Percentiles rank a stretch among this genome's conserved stretches.
phyloP scores from a whole-genome alignment of 1,140 invertebrate species.

The Papilio xuthus region DNA sequence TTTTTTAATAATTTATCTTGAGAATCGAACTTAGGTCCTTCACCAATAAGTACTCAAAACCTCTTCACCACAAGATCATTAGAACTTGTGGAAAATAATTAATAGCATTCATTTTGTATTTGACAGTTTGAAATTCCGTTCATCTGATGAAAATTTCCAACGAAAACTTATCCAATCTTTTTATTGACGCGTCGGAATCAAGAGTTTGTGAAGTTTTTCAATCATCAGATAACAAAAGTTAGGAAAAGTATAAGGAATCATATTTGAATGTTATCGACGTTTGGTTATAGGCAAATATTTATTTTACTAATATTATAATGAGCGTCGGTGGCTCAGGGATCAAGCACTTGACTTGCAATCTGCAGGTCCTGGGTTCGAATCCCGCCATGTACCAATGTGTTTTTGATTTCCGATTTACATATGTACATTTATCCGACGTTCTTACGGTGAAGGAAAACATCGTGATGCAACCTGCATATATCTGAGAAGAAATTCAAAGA shows the following conservation, averaged over 20 bases:
- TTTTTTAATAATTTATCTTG: too few relatives aligned
- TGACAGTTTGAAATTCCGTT: constrained; percentile 30
- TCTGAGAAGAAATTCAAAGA: too few relatives aligned
- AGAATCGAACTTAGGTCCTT: not conserved
- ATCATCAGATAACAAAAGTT: constrained; percentile 23
- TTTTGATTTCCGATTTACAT: too few relatives aligned
- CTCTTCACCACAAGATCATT: not conserved
- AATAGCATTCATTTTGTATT: not conserved
- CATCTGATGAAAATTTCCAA: constrained; percentile 11
- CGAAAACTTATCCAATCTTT: constrained; percentile 23
- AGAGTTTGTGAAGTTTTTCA: constrained; percentile 7
- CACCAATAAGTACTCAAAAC: not conserved
- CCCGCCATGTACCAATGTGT: too few relatives aligned
- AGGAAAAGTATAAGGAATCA: constrained; percentile 1
- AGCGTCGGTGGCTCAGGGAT: too few relatives aligned
- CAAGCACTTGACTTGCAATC: too few relatives aligned
- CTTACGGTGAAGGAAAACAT: too few relatives aligned
- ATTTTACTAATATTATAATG: not conserved
- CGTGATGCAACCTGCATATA: too few relatives aligned
- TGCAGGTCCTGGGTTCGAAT: too few relatives aligned
- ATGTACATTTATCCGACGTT: too few relatives aligned
- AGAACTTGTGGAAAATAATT: not conserved
- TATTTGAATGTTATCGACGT: constrained; percentile 9
- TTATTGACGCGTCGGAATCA: constrained; percentile 27
- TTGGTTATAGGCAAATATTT: not conserved